Conservation (phyloP, 2,113 vertebrate genomes). For the Eudyptes chrysolophus region DNA sequence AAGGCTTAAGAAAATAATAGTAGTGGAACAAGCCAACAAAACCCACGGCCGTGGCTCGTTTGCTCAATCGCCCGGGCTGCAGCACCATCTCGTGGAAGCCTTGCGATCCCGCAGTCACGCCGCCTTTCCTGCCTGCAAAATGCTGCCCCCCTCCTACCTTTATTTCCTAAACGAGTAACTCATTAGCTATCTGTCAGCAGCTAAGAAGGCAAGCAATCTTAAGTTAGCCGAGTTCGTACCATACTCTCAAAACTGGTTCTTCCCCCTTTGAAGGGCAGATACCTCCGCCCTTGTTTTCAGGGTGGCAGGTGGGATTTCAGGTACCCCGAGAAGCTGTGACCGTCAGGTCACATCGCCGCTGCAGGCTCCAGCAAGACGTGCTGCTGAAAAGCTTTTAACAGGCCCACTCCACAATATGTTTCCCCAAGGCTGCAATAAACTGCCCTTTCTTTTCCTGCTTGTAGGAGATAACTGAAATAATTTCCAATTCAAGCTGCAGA, state of each 20-base stretch:
- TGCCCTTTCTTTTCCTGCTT: not conserved
- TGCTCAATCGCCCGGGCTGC: not conserved
- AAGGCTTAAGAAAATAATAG: accelerated
- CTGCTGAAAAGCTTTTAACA: too few species aligned
- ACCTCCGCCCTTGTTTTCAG: accelerated
- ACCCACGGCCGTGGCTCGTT: accelerated
- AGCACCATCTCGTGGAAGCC: constrained; percentile 34
- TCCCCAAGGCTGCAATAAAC: not conserved
- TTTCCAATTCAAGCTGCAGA: not conserved
- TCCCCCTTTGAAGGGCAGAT: accelerated
- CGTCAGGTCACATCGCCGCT: accelerated
- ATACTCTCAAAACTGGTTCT: accelerated
- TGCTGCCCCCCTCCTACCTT: accelerated
- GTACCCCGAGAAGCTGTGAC: accelerated
- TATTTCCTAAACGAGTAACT: accelerated
- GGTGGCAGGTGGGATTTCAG: accelerated
- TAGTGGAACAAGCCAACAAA: accelerated
- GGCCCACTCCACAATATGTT: not conserved
- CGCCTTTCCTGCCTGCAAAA: too few species aligned
- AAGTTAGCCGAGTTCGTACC: accelerated
- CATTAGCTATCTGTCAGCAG: accelerated
- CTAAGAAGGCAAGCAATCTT: accelerated
- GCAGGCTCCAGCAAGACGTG: not conserved
- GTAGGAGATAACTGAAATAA: not conserved
- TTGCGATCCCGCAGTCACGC: accelerated